phyloP scores from a whole-genome alignment of 2,797 vertebrate genomes.

The Protosalanx chinensis region DNA sequence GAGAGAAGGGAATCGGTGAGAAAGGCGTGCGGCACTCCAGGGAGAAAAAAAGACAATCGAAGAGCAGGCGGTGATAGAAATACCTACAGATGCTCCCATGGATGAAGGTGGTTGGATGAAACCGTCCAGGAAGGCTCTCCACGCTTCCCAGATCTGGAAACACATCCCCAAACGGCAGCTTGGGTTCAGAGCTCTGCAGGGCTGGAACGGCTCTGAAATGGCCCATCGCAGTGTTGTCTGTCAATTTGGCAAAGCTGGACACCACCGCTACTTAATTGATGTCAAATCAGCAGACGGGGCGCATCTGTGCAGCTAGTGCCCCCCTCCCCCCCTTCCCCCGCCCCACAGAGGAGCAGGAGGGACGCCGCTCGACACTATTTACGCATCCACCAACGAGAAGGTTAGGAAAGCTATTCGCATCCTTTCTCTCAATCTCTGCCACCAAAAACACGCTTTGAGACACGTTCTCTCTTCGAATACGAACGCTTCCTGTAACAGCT shows the following conservation, averaged over 20 bases:
- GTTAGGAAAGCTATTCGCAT: too few relatives aligned
- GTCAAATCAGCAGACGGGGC: slow-evolving; percentile 50
- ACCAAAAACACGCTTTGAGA: too few relatives aligned
- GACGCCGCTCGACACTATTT: neutral
- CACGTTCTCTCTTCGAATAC: too few relatives aligned
- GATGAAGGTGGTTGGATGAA: neutral
- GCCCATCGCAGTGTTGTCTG: slow-evolving; percentile 18
- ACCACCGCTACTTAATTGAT: slow-evolving; percentile 29
- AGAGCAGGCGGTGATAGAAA: too few relatives aligned
- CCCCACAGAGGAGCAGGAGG: slow-evolving; percentile 16
- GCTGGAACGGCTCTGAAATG: slow-evolving; percentile 32
- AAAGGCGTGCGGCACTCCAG: too few relatives aligned
- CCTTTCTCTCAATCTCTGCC: too few relatives aligned
- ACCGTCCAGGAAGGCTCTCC: neutral
- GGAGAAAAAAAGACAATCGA: too few relatives aligned
- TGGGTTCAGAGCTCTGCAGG: slow-evolving; percentile 18
- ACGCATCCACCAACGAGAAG: too few relatives aligned
- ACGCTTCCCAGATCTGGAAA: slow-evolving; percentile 16
- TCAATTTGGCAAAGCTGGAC: slow-evolving; percentile 35
- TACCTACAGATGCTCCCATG: too few relatives aligned
- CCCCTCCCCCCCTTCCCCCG: slow-evolving; percentile 13
- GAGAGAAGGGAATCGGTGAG: too few relatives aligned
- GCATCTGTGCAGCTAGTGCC: slow-evolving; percentile 40
- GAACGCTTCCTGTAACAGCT: too few relatives aligned
- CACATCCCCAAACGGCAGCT: slow-evolving; percentile 21